phyloP scores from a whole-genome alignment of 1,140 invertebrate genomes.

The Chionoecetes opilio region DNA sequence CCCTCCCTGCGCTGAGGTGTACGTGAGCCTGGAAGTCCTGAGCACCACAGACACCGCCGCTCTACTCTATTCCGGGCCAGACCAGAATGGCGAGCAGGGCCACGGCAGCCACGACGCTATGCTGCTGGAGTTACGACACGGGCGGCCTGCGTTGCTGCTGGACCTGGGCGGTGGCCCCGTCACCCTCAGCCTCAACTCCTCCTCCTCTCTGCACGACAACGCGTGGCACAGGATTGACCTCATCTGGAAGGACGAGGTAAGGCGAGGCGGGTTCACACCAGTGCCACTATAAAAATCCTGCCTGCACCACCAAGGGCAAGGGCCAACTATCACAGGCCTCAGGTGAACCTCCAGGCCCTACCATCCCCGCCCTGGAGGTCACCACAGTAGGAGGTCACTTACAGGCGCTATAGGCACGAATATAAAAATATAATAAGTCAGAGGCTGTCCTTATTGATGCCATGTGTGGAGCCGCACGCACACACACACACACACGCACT shows the following conservation, averaged over 20 bases:
- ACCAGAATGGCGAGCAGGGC: background rate
- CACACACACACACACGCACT: background rate
- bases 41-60: background rate
- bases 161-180: slow-evolving; percentile 64
- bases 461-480: background rate
- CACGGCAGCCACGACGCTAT: background rate
- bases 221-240: slow-evolving; percentile 72
- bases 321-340: no score
- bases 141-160: slow-evolving; percentile 53
- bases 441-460: background rate
- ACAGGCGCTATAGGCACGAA: no score
- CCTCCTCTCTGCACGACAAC: slow-evolving; percentile 61
- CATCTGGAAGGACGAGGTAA: slow-evolving; percentile 66
- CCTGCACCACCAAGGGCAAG: no score
- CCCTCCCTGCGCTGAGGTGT: slow-evolving; percentile 64
- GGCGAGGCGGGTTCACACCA: background rate
- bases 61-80: slow-evolving; percentile 64
- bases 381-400: no score
- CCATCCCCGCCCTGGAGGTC: slow-evolving; percentile 58
- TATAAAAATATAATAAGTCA: no score
- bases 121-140: slow-evolving; percentile 60
- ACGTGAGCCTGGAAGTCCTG: slow-evolving; percentile 66
- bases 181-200: slow-evolving; percentile 67
- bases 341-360: no score
- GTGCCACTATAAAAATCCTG: no score